Evolutionary conservation across 2,888 invertebrate species (phyloP), one percentile per base, ranked within the genome.

Genomic region (Proisotoma minuta): DNA sequence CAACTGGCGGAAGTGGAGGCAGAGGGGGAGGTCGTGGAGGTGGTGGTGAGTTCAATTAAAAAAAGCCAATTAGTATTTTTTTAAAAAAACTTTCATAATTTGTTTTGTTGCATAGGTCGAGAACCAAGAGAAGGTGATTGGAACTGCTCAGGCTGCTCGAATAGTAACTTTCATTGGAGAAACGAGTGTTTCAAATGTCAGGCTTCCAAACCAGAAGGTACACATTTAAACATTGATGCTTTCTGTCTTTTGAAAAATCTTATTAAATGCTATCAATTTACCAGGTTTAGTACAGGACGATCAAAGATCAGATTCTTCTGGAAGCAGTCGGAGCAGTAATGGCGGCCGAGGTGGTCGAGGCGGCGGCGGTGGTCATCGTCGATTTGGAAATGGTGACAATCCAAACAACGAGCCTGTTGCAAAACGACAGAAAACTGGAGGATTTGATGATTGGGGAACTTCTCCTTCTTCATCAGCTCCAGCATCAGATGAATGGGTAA

Each of bases 101-200:
- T 53, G 18, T 26, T 39, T 39, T 54, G 34, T 39, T 39, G 39
- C 20, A 39, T 43, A 43, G 43, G 2, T 3, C 2, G 57, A 20
- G 57, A 28, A 20, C 57, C 57, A 3, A 29, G 51, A 4, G 57
- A 49, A 26, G 59, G 54, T 18, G 54, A 59, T 18, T 62, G 62
- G 62, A 48, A 12, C 1, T 62, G 62, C 34, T 22, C 53, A 2
- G 56, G 47, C 15, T 29, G 29, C 22, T 20, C 39, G 18, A 47
- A n/a, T 1, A 59, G 15, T 20, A 62, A 62, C 24, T 62, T 62
- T 26, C 20, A 48, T 5, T 3, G 22, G 2, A 29, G 59, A 2
- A 3, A 2, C n/a, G 40, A 53, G 22, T 59, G 62, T 24, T 59
- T 26, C 24, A 62, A 59, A 24, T 62, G 62, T 20, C 15, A 54